Evolutionary conservation across 2,113 vertebrate species (phyloP), one percentile per base, ranked within the genome.

Genomic region (Dipodomys ordii): DNA sequence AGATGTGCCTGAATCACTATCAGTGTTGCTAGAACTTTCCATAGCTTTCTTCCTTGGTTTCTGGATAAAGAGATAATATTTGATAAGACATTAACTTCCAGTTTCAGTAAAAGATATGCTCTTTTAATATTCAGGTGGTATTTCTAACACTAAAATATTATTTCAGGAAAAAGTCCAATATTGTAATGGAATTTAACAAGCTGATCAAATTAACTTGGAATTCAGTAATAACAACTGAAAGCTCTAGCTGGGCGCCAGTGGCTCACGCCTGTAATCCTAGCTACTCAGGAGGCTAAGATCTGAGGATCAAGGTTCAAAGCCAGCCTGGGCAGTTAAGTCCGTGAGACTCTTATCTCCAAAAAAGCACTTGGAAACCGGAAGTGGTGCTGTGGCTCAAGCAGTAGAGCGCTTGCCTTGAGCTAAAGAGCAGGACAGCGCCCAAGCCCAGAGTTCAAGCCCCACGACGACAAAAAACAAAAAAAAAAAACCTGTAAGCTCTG

Each of bases 1-100:
- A 65, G 99, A 98, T 80, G 99, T 99, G 83, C 98, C 99, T 0
- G 99, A 99, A 92, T 99, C 99, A 96, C 99, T 99, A 96, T 99
- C 99, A 0, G 98, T 99, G 96, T 99, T 98, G 98, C 99, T 99
- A 62, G 98, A 99, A 96, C 98, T 99, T 97, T 99, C 99, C 94
- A 98, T 73, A 35, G 98, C 67, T 97, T 98, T 99, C 96, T 99
- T 99, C 90, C 98, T 98, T 95, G 98, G 98, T 94, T 99, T 99
- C 98, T 99, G 90, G 49, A 71, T 39, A 96, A 97, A 87, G 84
- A 69, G 28, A 96, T 93, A 32, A 44, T 83, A 94, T 72, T 94
- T 68, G 39, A 83, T 96, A 96, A 94, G 78, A 32, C 23, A 69
- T 95, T 88, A 83, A 60, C 92, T 68, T 72, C 20, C 91, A 76